Conservation (phyloP, 2,888 invertebrate genomes). For the Dione vanillae region DNA sequence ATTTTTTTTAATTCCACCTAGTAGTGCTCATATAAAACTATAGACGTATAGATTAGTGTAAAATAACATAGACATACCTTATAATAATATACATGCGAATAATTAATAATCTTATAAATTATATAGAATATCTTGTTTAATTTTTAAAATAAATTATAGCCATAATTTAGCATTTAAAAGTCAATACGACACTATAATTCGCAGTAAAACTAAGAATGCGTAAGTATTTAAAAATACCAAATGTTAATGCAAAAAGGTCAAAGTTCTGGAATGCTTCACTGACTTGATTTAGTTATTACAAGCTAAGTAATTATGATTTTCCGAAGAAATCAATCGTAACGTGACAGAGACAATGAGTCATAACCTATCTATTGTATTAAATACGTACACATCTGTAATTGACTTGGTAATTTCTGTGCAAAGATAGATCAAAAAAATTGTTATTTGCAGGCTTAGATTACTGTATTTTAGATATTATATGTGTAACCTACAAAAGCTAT, state of each 20-base stretch:
- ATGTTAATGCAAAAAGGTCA: slow-evolving; percentile 11
- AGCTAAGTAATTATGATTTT: slow-evolving; percentile 17
- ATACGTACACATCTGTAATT: background rate
- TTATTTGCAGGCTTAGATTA: background rate
- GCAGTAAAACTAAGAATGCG: background rate
- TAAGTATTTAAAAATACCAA: slow-evolving; percentile 10
- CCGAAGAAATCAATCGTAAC: slow-evolving; percentile 23
- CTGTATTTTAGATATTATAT: no score
- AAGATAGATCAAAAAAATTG: background rate
- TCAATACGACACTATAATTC: background rate
- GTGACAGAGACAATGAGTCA: slow-evolving; percentile 3
- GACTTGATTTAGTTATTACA: slow-evolving; percentile 20
- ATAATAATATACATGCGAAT: background rate
- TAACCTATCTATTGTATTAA: background rate
- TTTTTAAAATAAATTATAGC: background rate
- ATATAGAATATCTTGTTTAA: background rate
- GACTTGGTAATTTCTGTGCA: background rate
- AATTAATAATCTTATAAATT: background rate
- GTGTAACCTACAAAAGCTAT: no score
- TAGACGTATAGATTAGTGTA: no score
- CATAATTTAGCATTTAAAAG: background rate
- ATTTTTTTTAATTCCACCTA: no score
- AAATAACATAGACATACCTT: no score
- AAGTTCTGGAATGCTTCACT: slow-evolving; percentile 15
- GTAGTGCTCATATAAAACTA: no score